Base-by-base conservation (phyloP, 2,888 invertebrate genomes). In the Meta bourneti region DNA sequence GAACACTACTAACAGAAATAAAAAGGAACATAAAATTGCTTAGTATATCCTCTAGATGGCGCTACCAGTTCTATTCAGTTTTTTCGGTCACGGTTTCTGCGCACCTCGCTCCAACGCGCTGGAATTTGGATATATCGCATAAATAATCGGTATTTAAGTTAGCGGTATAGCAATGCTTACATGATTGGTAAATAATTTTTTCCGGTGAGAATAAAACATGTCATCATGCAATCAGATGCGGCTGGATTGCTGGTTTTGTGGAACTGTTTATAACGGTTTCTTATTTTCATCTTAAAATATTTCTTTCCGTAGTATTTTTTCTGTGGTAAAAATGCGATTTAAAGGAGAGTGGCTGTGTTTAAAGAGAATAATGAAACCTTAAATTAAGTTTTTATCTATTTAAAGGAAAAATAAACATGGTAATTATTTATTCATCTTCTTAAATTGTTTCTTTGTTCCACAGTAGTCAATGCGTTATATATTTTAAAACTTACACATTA, bases 91-190 rank as follows among this genome's bases (percentile, higher is more conserved):
- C 82, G 82, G 49, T 54, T 51, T 70, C 9, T 49, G 83, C n/a
- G 70, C 82, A 78, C 51, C 74, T 87, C 83, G 79, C 87, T 83
- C 72, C 72, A 82, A 34, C 90, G 90, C 79, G 69, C 77, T 77
- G 84, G 86, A 86, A 91, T 91, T 91, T 61, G 79, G 34, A 71
- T 91, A 71, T 91, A 91, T 91, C 81, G 77, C 61, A 11, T 6
- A 48, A 19, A 48, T 20, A 70, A 86, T 86, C 86, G 49, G 54
- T 81, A 61, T 82, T 82, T 82, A 91, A 74, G 75, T 77, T 90
- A 91, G 86, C 90, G 90, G 90, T 82, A 80, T 77, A 34, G 85
- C 90, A 78, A n/a, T 77, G 48, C 71, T 86, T 81, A 82, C 81
- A 86, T 54, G 86, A 91, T 70, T 69, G 49, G 71, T 54, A 86